phyloP scores from a whole-genome alignment of 2,888 invertebrate species.

The Epistrophe eligans region DNA sequence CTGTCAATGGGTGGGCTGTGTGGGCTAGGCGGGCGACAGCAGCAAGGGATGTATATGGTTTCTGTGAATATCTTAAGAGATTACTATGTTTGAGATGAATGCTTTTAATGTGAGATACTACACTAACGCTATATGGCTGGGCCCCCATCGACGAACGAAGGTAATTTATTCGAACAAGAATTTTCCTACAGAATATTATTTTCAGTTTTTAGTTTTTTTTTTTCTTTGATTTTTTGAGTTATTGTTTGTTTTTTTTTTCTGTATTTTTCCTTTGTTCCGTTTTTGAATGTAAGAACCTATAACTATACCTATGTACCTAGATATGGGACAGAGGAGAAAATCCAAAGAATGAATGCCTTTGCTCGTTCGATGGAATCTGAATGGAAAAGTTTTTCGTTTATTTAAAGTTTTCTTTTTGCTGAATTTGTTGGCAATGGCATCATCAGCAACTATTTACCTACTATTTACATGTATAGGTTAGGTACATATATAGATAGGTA shows the following conservation, averaged over 20 bases:
- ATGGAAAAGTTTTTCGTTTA: constrained; percentile 75
- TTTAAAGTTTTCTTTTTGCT: constrained; percentile 66
- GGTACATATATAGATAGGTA: neutral
- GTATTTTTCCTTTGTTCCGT: constrained; percentile 48
- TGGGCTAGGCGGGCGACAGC: neutral
- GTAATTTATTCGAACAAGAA: constrained; percentile 76
- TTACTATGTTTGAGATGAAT: constrained; percentile 65
- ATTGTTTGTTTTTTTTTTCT: constrained; percentile 35
- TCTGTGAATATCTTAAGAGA: constrained; percentile 73
- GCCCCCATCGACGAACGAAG: constrained; percentile 46
- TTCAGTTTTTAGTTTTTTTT: constrained; percentile 35
- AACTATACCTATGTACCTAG: neutral
- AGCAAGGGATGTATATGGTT: constrained; percentile 39
- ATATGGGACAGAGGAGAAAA: neutral
- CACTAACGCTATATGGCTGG: neutral
- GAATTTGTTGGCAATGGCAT: constrained; percentile 51
- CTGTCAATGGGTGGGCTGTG: constrained; percentile 66
- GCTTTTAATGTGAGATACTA: constrained; percentile 66
- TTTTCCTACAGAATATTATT: constrained; percentile 72
- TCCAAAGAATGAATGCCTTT: constrained; percentile 17
- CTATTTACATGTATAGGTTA: no score
- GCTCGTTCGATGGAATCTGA: constrained; percentile 61
- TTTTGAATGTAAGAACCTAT: constrained; percentile 43
- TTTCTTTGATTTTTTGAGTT: constrained; percentile 31
- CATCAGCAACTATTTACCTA: constrained; percentile 8